Evolutionary conservation across 1,140 invertebrate genomes (phyloP).

Genomic region (Meloidogyne floridensis): DNA sequence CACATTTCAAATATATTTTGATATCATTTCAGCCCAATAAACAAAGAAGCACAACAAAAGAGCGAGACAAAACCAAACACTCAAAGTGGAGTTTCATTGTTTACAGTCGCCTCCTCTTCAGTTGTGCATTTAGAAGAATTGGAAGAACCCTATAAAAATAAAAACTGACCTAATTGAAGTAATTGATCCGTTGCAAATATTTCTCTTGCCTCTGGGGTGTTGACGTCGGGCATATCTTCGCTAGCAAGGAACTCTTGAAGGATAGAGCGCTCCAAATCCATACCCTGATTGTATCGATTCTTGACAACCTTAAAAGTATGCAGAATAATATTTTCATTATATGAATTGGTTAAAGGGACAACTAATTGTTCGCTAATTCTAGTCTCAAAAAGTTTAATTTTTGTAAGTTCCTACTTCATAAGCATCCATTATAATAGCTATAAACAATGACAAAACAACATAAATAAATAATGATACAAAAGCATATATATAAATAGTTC

Average conservation of each 20-base stretch:
- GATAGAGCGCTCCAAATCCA: slow-evolving; percentile 50
- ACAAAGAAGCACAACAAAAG: too few relatives aligned
- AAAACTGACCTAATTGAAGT: slow-evolving; percentile 59
- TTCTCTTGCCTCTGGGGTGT: slow-evolving; percentile 46
- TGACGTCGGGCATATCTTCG: slow-evolving; percentile 46
- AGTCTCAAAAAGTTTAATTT: neutral
- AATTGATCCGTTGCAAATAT: slow-evolving; percentile 54
- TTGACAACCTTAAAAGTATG: slow-evolving; percentile 29
- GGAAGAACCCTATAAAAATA: neutral
- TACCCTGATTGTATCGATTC: slow-evolving; percentile 57
- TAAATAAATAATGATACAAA: slow-evolving; percentile 98
- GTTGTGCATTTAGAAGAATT: too few relatives aligned
- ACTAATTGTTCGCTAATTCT: neutral
- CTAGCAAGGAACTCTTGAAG: slow-evolving; percentile 60
- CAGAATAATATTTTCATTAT: neutral
- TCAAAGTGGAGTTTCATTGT: too few relatives aligned
- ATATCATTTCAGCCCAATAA: too few relatives aligned
- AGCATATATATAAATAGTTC: slow-evolving; percentile 89
- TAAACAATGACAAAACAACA: slow-evolving; percentile 93
- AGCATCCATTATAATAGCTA: slow-evolving; percentile 97
- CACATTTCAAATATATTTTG: too few relatives aligned
- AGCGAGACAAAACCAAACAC: too few relatives aligned
- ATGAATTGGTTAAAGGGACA: neutral
- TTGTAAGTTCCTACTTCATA: slow-evolving; percentile 80
- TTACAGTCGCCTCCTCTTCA: too few relatives aligned